A percentile compares a stretch with the other conserved stretches of the same genome.
Conservation (phyloP, 2,888 invertebrate species). For the Acrobeloides nanus region DNA sequence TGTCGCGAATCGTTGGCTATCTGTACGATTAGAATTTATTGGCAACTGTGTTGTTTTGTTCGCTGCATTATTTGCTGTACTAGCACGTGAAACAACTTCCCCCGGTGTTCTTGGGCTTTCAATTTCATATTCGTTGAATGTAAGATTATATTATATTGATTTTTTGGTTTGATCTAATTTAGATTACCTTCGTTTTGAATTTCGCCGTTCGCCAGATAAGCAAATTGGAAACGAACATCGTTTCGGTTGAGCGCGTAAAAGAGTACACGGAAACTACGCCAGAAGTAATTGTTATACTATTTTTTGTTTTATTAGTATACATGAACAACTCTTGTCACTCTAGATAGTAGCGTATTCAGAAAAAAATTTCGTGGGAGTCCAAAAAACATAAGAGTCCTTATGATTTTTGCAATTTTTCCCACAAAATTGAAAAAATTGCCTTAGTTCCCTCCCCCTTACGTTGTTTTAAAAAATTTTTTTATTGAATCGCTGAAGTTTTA, state of each 20-base stretch:
- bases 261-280: slow-evolving; percentile 46
- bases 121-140: slow-evolving; percentile 58
- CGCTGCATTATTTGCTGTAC: slow-evolving; percentile 81
- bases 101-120: slow-evolving; percentile 60
- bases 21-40: slow-evolving; percentile 86
- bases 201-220: slow-evolving; percentile 94
- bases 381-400: too few species aligned
- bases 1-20: slow-evolving; percentile 67
- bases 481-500: too few species aligned
- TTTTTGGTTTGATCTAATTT: slow-evolving; percentile 15
- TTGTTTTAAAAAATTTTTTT: too few species aligned
- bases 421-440: too few species aligned
- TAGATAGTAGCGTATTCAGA: too few species aligned
- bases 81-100: slow-evolving; percentile 59
- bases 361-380: too few species aligned
- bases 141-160: slow-evolving; percentile 16
- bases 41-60: slow-evolving; percentile 92
- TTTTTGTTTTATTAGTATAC: too few species aligned
- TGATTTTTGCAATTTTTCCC: too few species aligned
- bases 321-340: too few species aligned
- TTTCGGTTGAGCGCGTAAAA: slow-evolving; percentile 55
- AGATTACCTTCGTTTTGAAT: slow-evolving; percentile 89
- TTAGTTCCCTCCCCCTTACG: too few species aligned
- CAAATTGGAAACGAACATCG: slow-evolving; percentile 93
- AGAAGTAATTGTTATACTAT: too few species aligned